phyloP scores from a whole-genome alignment of 1,140 invertebrate genomes.

The Euwallacea similis region DNA sequence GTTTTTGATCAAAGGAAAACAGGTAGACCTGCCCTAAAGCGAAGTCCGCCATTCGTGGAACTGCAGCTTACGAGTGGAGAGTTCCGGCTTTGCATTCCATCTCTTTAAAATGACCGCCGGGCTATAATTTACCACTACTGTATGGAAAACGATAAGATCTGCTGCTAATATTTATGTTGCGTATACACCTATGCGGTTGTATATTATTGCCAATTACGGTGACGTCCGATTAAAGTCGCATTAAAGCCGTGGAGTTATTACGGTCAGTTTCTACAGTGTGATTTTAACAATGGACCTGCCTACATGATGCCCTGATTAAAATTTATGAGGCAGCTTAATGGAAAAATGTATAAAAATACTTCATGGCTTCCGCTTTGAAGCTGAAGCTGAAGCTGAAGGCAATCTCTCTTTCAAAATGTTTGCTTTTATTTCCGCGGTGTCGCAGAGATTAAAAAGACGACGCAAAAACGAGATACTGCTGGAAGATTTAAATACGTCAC shows the following conservation, averaged over 20 bases:
- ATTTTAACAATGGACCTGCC: no score
- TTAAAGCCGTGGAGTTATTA: constrained; percentile 2
- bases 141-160: constrained; percentile 22
- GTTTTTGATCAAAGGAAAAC: background rate
- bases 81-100: constrained; percentile 15
- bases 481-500: constrained; percentile 18
- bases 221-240: constrained; percentile 19
- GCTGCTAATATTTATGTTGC: constrained; percentile 18
- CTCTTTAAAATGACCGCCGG: constrained; percentile 10
- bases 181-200: constrained; percentile 22
- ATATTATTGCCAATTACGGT: constrained; percentile 18
- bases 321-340: background rate
- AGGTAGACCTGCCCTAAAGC: background rate
- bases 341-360: background rate
- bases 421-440: background rate
- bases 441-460: constrained; percentile 15
- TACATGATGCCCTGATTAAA: background rate
- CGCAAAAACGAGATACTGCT: constrained; percentile 13
- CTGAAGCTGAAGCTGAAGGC: background rate
- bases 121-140: constrained; percentile 21
- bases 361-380: background rate
- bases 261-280: no score
- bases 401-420: constrained; percentile 5
- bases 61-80: background rate
- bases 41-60: background rate